Percentiles rank a stretch among this genome's conserved stretches.
Evolutionary conservation across 2,113 vertebrate species (phyloP).

Genomic region (Arvicanthis niloticus): DNA sequence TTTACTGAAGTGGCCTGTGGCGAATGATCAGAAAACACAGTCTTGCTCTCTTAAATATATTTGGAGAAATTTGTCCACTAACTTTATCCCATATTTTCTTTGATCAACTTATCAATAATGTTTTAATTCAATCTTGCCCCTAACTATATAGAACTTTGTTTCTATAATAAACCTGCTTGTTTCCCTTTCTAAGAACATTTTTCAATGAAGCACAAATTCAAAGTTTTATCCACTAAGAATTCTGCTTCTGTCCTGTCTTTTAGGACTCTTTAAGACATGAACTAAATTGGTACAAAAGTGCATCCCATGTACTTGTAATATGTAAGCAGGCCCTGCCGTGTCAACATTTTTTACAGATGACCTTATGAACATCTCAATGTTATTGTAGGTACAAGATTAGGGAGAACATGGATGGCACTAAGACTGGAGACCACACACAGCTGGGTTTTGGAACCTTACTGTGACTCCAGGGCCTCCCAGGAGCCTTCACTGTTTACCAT

Average conservation of each 20-base stretch:
- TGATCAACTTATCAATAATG: not conserved
- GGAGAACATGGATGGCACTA: not conserved
- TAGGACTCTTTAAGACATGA: not conserved
- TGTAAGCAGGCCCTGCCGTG: not conserved
- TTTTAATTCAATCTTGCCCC: not conserved
- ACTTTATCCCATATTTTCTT: not conserved
- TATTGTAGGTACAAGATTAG: not conserved
- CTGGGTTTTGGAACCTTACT: not conserved
- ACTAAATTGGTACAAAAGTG: not conserved
- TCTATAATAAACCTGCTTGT: not conserved
- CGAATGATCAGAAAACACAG: not conserved
- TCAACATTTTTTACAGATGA: not conserved
- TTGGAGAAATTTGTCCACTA: not conserved
- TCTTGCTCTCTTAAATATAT: too few species aligned
- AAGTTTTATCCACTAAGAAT: too few species aligned
- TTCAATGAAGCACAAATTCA: not conserved
- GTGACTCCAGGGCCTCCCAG: not conserved
- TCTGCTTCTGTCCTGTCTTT: not conserved
- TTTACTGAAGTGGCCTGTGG: not conserved
- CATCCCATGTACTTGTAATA: not conserved
- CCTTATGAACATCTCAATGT: not conserved
- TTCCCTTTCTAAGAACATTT: not conserved
- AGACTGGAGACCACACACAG: not conserved
- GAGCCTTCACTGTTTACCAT: rapidly evolving
- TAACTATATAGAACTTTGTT: not conserved